These are phyloP conservation scores for Lithophane ornitopus DNA, from an alignment of 2,888 invertebrate species.

Conservation along the genomic window DNA sequence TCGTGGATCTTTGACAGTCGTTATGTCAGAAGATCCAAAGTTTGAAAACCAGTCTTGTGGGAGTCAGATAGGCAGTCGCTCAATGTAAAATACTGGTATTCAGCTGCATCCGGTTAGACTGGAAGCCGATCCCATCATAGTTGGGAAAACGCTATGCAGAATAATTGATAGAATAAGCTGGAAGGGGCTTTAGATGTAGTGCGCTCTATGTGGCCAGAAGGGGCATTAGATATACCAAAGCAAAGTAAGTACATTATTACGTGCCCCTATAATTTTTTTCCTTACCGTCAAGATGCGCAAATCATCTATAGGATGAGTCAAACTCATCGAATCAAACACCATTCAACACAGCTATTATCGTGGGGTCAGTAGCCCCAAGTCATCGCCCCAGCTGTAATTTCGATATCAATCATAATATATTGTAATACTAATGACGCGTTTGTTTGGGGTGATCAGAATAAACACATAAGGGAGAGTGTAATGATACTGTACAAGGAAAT, in stretches of 20 bases:
- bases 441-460: conserved; percentile 56
- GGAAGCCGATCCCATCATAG: no score
- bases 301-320: conserved; percentile 35
- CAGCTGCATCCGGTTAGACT: no score
- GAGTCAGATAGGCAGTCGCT: no score
- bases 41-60: no score
- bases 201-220: not conserved
- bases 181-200: not conserved
- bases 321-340: conserved; percentile 44
- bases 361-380: conserved; percentile 40
- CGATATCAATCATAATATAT: conserved; percentile 62
- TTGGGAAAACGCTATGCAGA: no score
- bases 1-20: no score
- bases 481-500: conserved; percentile 3
- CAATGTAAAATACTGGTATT: no score
- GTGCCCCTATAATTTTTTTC: not conserved
- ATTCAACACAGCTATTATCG: conserved; percentile 35
- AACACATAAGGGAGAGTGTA: conserved; percentile 20
- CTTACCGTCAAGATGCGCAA: not conserved
- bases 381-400: conserved; percentile 52
- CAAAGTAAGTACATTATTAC: not conserved
- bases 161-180: not conserved
- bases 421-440: conserved; percentile 62
- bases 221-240: not conserved
- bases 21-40: no score